Base-by-base conservation (phyloP, 2,113 vertebrate genomes). In the Hippocampus zosterae region DNA sequence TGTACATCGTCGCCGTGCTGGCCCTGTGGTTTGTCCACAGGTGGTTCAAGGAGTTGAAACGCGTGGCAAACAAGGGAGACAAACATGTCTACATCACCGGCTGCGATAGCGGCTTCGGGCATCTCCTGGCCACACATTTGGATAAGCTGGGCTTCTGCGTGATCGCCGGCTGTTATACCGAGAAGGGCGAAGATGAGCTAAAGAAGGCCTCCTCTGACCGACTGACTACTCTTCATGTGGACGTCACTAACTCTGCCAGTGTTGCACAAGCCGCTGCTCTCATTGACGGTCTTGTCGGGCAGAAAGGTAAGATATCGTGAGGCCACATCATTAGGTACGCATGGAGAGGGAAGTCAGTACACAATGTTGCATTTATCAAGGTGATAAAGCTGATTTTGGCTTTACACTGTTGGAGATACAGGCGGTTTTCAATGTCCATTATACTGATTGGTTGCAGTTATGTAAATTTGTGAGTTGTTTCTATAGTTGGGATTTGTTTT, bases 171-270 rank as follows among this genome's bases (percentile, higher is more conserved):
- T 91, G 92, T 73, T 89, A 90, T 70, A 92, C 91, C 2, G 92
- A 93, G 72, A 92, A 89, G 27, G 87, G 82, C 40, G 79, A 91
- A 42, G 84, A 86, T 13, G 90, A 91, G 69, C 79, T 93, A 71
- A 90, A 84, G 74, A 91, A 92, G 80, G 2, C 1, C 19, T 64
- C 77, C 48, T 90, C 90, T 0, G 64, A 81, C 59, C 84, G 78
- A 41, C 90, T 97, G 18, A 89, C 88, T 37, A 92, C 93, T 6
- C 12, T 85, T 23, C 84, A 91, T 15, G 73, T 96, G 77, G 94
- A 97, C 10, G 94, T 96, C 77, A 84, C 88, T 50, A 87, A 92
- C 68, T 82, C 88, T 0, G 83, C 90, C 23, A 95, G 87, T 65
- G 84, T 97, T 60, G 62, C 57, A 13, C 83, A 87, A 0, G 90